These are phyloP conservation scores for Vanessa atalanta DNA, from an alignment of 1,140 invertebrate genomes.

Conservation along the genomic window DNA sequence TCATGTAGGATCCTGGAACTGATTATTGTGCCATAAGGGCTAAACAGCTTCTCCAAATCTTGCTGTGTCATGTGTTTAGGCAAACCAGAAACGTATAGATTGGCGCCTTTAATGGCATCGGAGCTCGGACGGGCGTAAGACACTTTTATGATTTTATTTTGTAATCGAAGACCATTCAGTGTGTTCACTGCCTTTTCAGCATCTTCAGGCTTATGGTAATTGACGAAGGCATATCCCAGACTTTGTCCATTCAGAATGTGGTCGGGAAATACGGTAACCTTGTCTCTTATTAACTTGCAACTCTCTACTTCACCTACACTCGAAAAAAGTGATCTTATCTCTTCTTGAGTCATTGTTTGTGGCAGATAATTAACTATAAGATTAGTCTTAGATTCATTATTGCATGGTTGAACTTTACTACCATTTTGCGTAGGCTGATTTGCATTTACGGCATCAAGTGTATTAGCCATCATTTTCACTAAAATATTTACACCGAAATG, in stretches of 20 bases:
- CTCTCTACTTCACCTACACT: constrained; percentile 94
- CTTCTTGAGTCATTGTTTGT: constrained; percentile 95
- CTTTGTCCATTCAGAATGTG: constrained; percentile 87
- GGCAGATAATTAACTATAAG: constrained; percentile 96
- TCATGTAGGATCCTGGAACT: constrained; percentile 93
- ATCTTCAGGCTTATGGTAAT: constrained; percentile 91
- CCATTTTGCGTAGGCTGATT: constrained; percentile 82
- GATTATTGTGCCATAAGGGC: constrained; percentile 91
- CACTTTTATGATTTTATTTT: constrained; percentile 96
- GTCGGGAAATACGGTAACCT: constrained; percentile 87
- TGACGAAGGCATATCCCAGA: constrained; percentile 94
- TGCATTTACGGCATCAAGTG: constrained; percentile 77
- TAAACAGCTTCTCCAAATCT: constrained; percentile 91
- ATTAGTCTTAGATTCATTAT: constrained; percentile 87
- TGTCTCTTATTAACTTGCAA: constrained; percentile 95
- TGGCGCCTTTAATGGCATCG: constrained; percentile 94
- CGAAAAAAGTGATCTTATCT: constrained; percentile 91
- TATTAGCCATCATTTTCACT: constrained; percentile 79
- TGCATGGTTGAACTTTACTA: constrained; percentile 82
- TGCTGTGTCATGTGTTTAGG: constrained; percentile 92
- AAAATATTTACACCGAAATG: constrained; percentile 59
- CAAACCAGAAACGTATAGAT: constrained; percentile 93
- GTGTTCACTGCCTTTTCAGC: constrained; percentile 93
- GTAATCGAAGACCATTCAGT: constrained; percentile 90
- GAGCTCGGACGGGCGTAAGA: constrained; percentile 93